Evolutionary conservation across 2,797 vertebrate genomes (phyloP), one percentile per base, ranked within the genome.

Genomic region (Apogon hyalosoma): DNA sequence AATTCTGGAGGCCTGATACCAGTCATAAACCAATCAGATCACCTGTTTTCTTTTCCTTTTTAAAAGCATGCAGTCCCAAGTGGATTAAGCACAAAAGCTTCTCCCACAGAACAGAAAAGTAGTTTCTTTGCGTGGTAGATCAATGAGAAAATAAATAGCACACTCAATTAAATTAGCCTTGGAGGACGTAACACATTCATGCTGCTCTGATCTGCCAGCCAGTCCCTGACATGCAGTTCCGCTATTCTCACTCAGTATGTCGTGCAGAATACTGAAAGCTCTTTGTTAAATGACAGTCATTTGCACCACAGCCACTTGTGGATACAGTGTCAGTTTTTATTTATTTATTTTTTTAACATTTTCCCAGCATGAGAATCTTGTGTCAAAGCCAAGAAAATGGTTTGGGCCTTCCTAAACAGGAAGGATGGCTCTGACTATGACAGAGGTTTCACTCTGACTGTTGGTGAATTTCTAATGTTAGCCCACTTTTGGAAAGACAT

Each of bases 131-230:
- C 46, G 43, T 52, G 54, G 46, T 56, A 64, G 59, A 79, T 62
- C 59, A 68, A 63, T 38, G 43, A 52, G 54, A 36, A 75, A 56
- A 75, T 65, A 74, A 64, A 69, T 54, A 33, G 38, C 64, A 50
- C 73, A 51, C 51, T n/a, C 50, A 68, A 80, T 79, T 66, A 58
- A 73, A 79, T 69, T 43, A 67, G 43, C 31, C 48, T 4, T 16
- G 6, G 41, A 69, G 59, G 77, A 70, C 51, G 64, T 48, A 70
- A 58, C 66, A 49, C 42, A 19, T 65, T 62, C 63, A 14, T n/a
- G 72, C 57, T 60, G 56, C 63, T 80, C 66, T 24, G 65, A 77
- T 69, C 47, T 56, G 33, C 40, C 38, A 24, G 56, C 16, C 14
- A 8, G 43, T 67, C 48, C 19, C 33, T 16, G 10, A n/a, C 39